Evolutionary conservation across 1,140 invertebrate species (phyloP).

Genomic region (Diploscapter pachys): DNA sequence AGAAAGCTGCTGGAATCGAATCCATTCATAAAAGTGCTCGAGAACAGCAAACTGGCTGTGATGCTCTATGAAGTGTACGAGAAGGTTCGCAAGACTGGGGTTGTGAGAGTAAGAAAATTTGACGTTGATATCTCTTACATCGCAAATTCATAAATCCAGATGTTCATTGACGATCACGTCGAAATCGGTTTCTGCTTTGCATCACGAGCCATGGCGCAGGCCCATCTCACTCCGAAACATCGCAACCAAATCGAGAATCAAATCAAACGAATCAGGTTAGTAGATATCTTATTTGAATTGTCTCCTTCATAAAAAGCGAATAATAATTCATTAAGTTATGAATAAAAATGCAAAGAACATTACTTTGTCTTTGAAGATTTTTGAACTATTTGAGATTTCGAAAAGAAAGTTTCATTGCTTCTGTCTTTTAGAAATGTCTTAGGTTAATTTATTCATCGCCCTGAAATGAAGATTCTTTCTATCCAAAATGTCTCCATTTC

Average conservation of each 20-base stretch:
- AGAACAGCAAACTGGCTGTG: slow-evolving; percentile 75
- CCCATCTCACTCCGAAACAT: slow-evolving; percentile 70
- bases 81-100: slow-evolving; percentile 68
- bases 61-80: slow-evolving; percentile 81
- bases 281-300: not conserved
- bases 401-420: too few relatives aligned
- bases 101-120: slow-evolving; percentile 70
- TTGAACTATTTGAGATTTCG: too few relatives aligned
- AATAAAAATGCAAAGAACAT: too few relatives aligned
- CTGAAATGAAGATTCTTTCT: slow-evolving; percentile 73
- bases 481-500: slow-evolving; percentile 15
- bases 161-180: slow-evolving; percentile 70
- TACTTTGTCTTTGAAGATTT: too few relatives aligned
- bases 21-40: slow-evolving; percentile 36
- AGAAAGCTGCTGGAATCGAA: too few relatives aligned
- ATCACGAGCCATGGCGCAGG: slow-evolving; percentile 75
- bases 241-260: slow-evolving; percentile 77
- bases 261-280: slow-evolving; percentile 60
- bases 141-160: slow-evolving; percentile 17
- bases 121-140: slow-evolving; percentile 68
- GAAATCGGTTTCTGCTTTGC: slow-evolving; percentile 82
- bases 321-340: too few relatives aligned
- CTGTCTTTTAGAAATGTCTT: not conserved
- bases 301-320: too few relatives aligned
- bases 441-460: slow-evolving; percentile 37